These are phyloP conservation scores for Chlorospingus flavigularis DNA, from an alignment of 2,797 vertebrate genomes.

Conservation along the genomic window DNA sequence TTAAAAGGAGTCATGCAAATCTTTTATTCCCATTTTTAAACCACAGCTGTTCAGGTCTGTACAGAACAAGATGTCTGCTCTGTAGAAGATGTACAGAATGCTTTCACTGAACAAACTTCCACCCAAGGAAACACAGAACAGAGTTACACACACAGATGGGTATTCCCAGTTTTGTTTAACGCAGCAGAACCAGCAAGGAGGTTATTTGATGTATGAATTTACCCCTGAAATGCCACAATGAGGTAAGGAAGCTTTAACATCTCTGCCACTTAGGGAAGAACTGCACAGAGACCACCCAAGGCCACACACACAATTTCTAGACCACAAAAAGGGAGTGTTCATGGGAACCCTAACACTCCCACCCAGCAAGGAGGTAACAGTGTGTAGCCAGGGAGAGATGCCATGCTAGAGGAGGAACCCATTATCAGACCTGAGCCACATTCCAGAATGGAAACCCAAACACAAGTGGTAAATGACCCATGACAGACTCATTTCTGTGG, in stretches of 20 bases:
- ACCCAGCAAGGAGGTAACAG: not conserved
- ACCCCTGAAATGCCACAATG: not conserved
- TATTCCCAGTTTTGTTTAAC: not conserved
- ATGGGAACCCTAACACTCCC: rapidly evolving
- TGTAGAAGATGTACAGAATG: not conserved
- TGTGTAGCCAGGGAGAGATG: not conserved
- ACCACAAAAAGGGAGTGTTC: not conserved
- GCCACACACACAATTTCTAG: not conserved
- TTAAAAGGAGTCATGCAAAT: not conserved
- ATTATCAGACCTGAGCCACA: not conserved
- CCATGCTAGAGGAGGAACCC: not conserved
- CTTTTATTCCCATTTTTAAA: not conserved
- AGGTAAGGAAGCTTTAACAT: not conserved
- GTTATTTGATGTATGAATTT: not conserved
- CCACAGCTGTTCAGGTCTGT: not conserved
- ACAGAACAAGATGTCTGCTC: not conserved
- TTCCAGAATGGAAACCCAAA: not conserved
- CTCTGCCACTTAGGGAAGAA: not conserved
- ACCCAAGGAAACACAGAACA: not conserved
- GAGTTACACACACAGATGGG: not conserved
- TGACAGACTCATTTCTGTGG: not conserved
- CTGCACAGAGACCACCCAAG: not conserved
- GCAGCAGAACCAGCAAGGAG: not conserved
- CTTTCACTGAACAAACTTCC: not conserved
- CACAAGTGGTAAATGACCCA: not conserved